Conservation (phyloP, 2,113 vertebrate genomes). For the Uria lomvia region DNA sequence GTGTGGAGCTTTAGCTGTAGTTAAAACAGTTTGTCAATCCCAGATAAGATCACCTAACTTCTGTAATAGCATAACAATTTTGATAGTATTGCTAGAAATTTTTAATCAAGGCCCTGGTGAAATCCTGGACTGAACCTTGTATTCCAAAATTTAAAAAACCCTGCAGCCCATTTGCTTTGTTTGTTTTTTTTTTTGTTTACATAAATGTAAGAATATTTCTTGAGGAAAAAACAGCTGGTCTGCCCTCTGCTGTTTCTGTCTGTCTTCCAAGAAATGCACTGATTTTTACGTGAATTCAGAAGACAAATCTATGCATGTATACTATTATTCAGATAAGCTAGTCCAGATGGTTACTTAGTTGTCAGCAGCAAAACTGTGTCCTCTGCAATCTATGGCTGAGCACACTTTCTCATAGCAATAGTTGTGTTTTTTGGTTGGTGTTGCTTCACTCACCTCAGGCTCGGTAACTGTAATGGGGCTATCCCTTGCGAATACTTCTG, state of each 20-base stretch:
- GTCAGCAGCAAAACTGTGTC: constrained; percentile 71
- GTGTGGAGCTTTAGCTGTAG: not conserved
- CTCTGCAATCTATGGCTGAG: constrained; percentile 76
- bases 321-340: not conserved
- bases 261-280: constrained; percentile 12
- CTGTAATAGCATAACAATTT: not conserved
- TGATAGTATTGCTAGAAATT: constrained; percentile 59
- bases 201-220: not conserved
- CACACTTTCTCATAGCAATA: constrained; percentile 83
- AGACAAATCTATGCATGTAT: not conserved
- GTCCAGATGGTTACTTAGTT: constrained; percentile 47
- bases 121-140: constrained; percentile 36
- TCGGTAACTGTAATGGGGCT: constrained; percentile 96
- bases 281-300: constrained; percentile 15
- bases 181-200: not conserved
- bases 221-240: not conserved
- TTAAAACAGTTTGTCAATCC: constrained; percentile 1
- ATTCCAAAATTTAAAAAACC: constrained; percentile 34
- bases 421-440: constrained; percentile 91
- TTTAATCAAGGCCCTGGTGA: constrained; percentile 53
- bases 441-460: constrained; percentile 84
- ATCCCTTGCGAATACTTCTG: constrained; percentile 95
- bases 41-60: not conserved
- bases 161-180: constrained; percentile 40
- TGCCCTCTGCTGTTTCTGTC: constrained; percentile 52